Conservation (phyloP, 2,113 vertebrate species). For the Thalassoma bifasciatum region DNA sequence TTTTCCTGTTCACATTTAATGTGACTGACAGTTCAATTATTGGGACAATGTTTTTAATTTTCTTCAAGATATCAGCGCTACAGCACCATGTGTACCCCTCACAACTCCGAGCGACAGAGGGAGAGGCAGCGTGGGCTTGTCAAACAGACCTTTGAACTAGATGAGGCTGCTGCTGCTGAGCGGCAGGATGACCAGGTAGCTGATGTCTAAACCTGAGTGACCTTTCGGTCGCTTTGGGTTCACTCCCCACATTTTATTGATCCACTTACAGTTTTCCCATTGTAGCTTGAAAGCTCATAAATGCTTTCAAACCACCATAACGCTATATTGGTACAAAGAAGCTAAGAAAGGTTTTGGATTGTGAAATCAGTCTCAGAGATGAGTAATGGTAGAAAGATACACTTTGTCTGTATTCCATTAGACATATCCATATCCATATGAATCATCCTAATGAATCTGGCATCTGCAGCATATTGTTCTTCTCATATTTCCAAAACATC, state of each 20-base stretch:
- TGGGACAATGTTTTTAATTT: neutral
- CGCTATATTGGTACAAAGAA: conserved; percentile 18
- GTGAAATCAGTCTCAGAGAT: neutral
- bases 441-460: conserved; percentile 30
- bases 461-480: conserved; percentile 28
- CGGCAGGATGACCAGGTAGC: conserved; percentile 87
- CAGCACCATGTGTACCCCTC: conserved; percentile 83
- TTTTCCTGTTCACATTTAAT: conserved; percentile 10
- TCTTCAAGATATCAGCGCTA: conserved; percentile 85
- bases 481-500: conserved; percentile 31
- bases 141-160: conserved; percentile 91
- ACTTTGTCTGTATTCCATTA: conserved; percentile 36
- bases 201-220: neutral
- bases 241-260: conserved; percentile 12
- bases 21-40: conserved; percentile 33
- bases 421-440: conserved; percentile 35
- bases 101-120: conserved; percentile 85
- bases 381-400: conserved; percentile 35
- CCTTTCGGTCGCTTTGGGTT: conserved; percentile 3
- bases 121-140: conserved; percentile 87
- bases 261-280: neutral
- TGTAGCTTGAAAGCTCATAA: neutral
- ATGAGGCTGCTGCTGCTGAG: conserved; percentile 80
- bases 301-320: neutral
- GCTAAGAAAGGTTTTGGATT: neutral